Evolutionary conservation across 2,113 vertebrate species (phyloP).

Genomic region (Misgurnus anguillicaudatus): DNA sequence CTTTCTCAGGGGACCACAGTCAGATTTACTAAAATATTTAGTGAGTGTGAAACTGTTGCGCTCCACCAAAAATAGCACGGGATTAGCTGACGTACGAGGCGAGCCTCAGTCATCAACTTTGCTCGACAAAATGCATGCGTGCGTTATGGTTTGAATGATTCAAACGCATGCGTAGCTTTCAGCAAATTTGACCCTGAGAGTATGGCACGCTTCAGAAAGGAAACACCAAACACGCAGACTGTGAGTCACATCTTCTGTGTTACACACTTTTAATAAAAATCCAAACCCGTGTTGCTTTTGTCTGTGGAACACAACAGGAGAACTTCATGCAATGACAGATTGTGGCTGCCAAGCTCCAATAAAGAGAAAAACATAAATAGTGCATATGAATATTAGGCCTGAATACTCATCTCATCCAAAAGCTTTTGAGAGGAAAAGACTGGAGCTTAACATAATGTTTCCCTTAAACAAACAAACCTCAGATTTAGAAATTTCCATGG

Average conservation of each 20-base stretch:
- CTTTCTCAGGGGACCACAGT: not conserved
- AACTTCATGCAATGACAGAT: too few species aligned
- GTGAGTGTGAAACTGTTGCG: not conserved
- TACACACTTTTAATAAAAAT: not conserved
- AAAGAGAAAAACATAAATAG: too few species aligned
- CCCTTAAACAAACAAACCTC: too few species aligned
- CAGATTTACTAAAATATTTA: not conserved
- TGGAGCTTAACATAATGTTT: too few species aligned
- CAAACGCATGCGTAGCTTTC: not conserved
- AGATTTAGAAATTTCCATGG: too few species aligned
- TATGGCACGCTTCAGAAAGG: not conserved
- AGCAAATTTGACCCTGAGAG: not conserved
- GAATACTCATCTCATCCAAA: too few species aligned
- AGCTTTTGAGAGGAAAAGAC: too few species aligned
- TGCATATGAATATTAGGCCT: too few species aligned
- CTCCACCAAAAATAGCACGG: not conserved
- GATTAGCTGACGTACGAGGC: not conserved
- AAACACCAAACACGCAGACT: not conserved
- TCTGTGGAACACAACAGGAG: not conserved
- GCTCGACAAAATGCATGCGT: not conserved
- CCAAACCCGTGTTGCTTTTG: too few species aligned
- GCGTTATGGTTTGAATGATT: not conserved
- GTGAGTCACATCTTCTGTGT: slow-evolving; percentile 6
- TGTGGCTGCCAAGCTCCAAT: too few species aligned
- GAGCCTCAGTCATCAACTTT: not conserved